A percentile compares a stretch with the other conserved stretches of the same genome.
Evolutionary conservation across 1,140 invertebrate genomes (phyloP).

Genomic region (Cecropterus lyciades): DNA sequence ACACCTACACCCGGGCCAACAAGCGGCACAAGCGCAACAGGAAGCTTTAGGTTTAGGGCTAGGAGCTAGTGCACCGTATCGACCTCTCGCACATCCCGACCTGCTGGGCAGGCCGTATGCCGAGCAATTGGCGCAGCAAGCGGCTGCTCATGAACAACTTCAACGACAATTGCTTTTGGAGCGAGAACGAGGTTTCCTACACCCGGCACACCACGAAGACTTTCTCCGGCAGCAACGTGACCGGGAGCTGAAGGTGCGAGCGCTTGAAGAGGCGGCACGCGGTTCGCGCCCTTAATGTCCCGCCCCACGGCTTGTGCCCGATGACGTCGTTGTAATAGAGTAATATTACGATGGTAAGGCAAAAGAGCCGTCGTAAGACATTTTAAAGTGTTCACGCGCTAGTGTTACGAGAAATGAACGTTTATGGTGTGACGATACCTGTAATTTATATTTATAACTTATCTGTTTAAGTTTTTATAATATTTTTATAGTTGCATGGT

Average conservation of each 20-base stretch:
- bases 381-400: slow-evolving; percentile 56
- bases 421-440: slow-evolving; percentile 68
- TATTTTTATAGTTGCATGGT: slow-evolving; percentile 82
- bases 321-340: slow-evolving; percentile 60
- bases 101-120: slow-evolving; percentile 92
- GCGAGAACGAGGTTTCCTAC: slow-evolving; percentile 86
- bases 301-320: slow-evolving; percentile 52
- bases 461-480: slow-evolving; percentile 77
- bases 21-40: slow-evolving; percentile 89
- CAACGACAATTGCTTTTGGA: slow-evolving; percentile 94
- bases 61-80: slow-evolving; percentile 76
- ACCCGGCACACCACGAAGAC: slow-evolving; percentile 92
- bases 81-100: slow-evolving; percentile 88
- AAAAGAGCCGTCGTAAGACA: slow-evolving; percentile 47
- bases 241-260: slow-evolving; percentile 92
- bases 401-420: slow-evolving; percentile 53
- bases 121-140: slow-evolving; percentile 93
- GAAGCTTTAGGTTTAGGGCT: slow-evolving; percentile 81
- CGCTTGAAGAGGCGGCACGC: slow-evolving; percentile 93
- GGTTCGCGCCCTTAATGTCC: slow-evolving; percentile 87
- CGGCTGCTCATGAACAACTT: slow-evolving; percentile 92
- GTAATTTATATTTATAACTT: slow-evolving; percentile 79
- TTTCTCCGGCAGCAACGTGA: slow-evolving; percentile 92
- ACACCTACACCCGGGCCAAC: slow-evolving; percentile 93
- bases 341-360: slow-evolving; percentile 43